A percentile compares a stretch with the other conserved stretches of the same genome.
These are phyloP conservation scores for Ctenicera cuprea DNA, from an alignment of 2,888 invertebrate species.

Conservation along the genomic window DNA sequence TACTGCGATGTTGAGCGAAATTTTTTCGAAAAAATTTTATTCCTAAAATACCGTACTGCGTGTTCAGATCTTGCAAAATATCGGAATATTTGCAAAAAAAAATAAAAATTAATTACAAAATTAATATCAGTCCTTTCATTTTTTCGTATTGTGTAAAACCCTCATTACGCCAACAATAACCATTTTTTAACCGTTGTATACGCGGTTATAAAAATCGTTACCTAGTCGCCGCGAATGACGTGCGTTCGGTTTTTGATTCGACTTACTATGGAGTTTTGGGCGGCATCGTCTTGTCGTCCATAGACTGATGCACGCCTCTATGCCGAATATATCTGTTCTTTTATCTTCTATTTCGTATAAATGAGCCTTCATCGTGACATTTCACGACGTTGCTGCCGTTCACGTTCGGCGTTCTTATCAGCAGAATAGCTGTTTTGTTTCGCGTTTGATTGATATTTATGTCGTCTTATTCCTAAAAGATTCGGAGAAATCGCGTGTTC, in stretches of 20 bases:
- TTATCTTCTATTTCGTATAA: conserved; percentile 38
- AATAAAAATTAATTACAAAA: too few relatives aligned
- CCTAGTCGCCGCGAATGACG: neutral
- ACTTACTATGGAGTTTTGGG: conserved; percentile 17
- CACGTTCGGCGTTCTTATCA: conserved; percentile 30
- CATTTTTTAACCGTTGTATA: too few relatives aligned
- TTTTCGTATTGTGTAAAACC: too few relatives aligned
- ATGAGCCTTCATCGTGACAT: conserved; percentile 43
- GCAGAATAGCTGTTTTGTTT: conserved; percentile 32
- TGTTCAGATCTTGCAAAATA: too few relatives aligned
- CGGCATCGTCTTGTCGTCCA: conserved; percentile 37
- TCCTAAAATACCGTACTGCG: too few relatives aligned
- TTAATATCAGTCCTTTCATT: too few relatives aligned
- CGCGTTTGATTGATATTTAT: conserved; percentile 53
- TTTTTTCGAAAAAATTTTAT: too few relatives aligned
- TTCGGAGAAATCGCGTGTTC: conserved; percentile 44
- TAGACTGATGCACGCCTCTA: conserved; percentile 40
- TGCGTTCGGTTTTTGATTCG: conserved; percentile 21
- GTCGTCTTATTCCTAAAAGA: conserved; percentile 50
- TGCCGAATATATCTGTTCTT: conserved; percentile 35
- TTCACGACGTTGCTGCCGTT: conserved; percentile 41
- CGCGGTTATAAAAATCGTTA: neutral
- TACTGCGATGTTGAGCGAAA: too few relatives aligned
- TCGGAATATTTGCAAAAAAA: too few relatives aligned
- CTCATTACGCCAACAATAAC: too few relatives aligned